Percentiles rank a stretch among this genome's conserved stretches.
phyloP scores from a whole-genome alignment of 2,888 invertebrate genomes.

The Epinotia nisella region DNA sequence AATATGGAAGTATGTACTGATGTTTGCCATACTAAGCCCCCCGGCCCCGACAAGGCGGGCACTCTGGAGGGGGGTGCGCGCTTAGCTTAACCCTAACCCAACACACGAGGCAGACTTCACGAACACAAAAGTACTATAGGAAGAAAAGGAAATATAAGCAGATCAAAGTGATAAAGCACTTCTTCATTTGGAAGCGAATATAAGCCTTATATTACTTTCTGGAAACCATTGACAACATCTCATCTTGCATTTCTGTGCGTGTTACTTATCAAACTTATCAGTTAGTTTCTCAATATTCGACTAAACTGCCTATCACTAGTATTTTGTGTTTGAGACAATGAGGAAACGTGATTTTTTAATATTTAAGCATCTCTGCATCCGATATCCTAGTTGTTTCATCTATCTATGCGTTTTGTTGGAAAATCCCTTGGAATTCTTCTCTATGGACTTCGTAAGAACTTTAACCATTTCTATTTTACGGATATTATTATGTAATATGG shows the following conservation, averaged over 20 bases:
- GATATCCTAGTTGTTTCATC: constrained; percentile 1
- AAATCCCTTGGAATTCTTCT: not conserved
- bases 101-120: too few relatives aligned
- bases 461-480: too few relatives aligned
- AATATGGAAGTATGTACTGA: too few relatives aligned
- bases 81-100: too few relatives aligned
- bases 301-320: constrained; percentile 5
- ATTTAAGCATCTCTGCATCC: constrained; percentile 3
- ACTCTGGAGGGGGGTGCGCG: too few relatives aligned
- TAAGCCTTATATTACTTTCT: not conserved
- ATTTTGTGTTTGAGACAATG: not conserved
- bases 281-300: not conserved
- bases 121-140: not conserved
- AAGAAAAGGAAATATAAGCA: not conserved
- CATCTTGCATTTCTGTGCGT: not conserved
- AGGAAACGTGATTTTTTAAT: constrained; percentile 17
- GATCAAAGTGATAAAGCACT: not conserved
- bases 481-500: too few relatives aligned
- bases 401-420: not conserved
- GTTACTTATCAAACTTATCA: not conserved
- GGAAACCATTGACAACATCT: constrained; percentile 4
- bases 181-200: not conserved
- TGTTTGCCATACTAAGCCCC: too few relatives aligned
- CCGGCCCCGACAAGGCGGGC: too few relatives aligned
- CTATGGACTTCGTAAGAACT: not conserved